Base-by-base conservation (phyloP, 2,888 invertebrate genomes). In the Cerceris ruficornis region DNA sequence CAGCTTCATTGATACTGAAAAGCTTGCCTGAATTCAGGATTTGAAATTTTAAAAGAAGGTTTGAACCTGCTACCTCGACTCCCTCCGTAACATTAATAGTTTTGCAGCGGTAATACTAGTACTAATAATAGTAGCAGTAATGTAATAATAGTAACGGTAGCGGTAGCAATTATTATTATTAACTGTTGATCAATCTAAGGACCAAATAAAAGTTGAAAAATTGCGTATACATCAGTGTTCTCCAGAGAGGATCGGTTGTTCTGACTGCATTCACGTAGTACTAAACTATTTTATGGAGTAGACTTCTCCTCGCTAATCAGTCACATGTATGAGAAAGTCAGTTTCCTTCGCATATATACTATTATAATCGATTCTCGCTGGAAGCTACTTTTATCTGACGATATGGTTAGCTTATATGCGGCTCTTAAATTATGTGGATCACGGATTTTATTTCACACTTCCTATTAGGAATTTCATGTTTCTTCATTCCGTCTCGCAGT, bases 41-140 rank as follows among this genome's bases (percentile, higher is more conserved):
- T 28, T 28, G 28, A 28, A 28, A 28, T 28, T 28, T 28, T 52
- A 7, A 52, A 2, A n/a, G 14, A 8, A 15, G 17, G 17, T 55
- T 7, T 7, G 5, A 55, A 5, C 13, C n/a, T 17, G 55, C 17
- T 59, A 77, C 76, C 86, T 79, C 80, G 77, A 73, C 84, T 77
- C 83, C 69, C 75, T 60, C 75, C 74, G 50, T 80, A 82, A 75
- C 83, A 87, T 78, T 86, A 83, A 81, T 87, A 85, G 62, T 81
- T 82, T 76, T 75, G 68, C 77, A 85, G 74, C 76, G 66, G 70
- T 77, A 77, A 66, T 76, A 80, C 78, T 86, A 86, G 62, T 79
- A 80, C 75, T 84, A 86, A 83, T 84, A 86, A 77, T 85, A 82
- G 73, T 85, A 85, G 86, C 86, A 71, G 77, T 84, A 83, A 80